Percentiles rank a stretch among this genome's conserved stretches.
phyloP scores from a whole-genome alignment of 2,888 invertebrate genomes.

The Busseola fusca region DNA sequence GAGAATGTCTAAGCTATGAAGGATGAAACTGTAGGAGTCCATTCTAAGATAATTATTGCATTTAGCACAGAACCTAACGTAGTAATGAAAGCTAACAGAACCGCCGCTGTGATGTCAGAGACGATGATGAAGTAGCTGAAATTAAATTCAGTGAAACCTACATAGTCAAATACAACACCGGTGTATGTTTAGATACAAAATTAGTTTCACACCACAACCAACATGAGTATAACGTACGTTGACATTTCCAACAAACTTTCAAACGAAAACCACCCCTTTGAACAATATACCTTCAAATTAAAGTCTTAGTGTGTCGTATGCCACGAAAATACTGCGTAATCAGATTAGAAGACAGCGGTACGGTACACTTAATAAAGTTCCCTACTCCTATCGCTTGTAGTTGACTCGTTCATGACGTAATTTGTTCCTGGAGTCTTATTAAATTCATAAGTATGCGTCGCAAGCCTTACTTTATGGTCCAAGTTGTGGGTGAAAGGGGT shows the following conservation, averaged over 20 bases:
- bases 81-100: neutral
- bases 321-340: conserved; percentile 63
- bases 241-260: conserved; percentile 30
- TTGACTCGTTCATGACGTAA: conserved; percentile 73
- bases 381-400: conserved; percentile 66
- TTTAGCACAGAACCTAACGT: neutral
- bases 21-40: neutral
- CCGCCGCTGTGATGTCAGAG: conserved; percentile 4
- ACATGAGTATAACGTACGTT: conserved; percentile 17
- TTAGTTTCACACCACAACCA: conserved; percentile 43
- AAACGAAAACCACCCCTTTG: conserved; percentile 23
- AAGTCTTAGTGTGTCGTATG: conserved; percentile 53
- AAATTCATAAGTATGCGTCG: conserved; percentile 83
- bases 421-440: conserved; percentile 82
- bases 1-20: neutral
- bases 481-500: conserved; percentile 62
- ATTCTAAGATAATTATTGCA: neutral
- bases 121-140: conserved; percentile 11
- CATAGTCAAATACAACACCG: conserved; percentile 20
- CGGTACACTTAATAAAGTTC: conserved; percentile 68
- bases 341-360: conserved; percentile 64
- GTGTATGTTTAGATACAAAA: conserved; percentile 42
- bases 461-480: conserved; percentile 64
- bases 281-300: conserved; percentile 51
- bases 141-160: conserved; percentile 31